Conservation (phyloP, 1,140 invertebrate species). For the Pinna nobilis region DNA sequence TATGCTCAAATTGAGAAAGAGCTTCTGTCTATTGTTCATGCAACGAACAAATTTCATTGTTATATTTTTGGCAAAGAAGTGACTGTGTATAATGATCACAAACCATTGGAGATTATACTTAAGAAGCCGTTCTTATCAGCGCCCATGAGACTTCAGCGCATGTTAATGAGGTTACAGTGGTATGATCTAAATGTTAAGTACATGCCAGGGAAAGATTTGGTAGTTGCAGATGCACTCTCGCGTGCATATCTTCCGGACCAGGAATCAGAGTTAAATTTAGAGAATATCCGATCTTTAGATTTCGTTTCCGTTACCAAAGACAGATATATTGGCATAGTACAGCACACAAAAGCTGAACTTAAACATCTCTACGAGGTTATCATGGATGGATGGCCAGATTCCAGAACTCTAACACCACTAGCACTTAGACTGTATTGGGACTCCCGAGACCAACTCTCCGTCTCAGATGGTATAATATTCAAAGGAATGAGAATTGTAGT, state of each 20-base stretch:
- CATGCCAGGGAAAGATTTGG: constrained; percentile 35
- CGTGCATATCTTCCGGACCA: constrained; percentile 1
- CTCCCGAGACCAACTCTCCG: constrained; percentile 22
- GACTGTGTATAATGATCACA: constrained; percentile 62
- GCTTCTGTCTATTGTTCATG: constrained; percentile 66
- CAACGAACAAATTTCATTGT: constrained; percentile 69
- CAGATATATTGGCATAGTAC: neutral
- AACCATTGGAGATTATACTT: constrained; percentile 56
- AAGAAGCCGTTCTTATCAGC: constrained; percentile 44
- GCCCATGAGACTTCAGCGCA: constrained; percentile 34
- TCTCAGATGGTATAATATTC: constrained; percentile 24
- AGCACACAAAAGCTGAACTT: neutral
- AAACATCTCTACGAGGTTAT: neutral
- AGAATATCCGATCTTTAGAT: neutral
- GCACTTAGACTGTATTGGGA: constrained; percentile 13
- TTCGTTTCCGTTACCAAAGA: neutral
- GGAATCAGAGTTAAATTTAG: neutral
- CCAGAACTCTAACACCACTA: neutral
- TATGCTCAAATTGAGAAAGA: constrained; percentile 76
- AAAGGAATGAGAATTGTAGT: constrained; percentile 25
- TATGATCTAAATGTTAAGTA: constrained; percentile 46
- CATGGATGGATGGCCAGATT: constrained; percentile 26
- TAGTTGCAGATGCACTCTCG: constrained; percentile 29
- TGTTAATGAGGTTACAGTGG: constrained; percentile 51
- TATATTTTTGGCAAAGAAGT: constrained; percentile 69